Evolutionary conservation across 2,113 vertebrate genomes (phyloP), one percentile per base, ranked within the genome.

Genomic region (Chionodraco myersi): DNA sequence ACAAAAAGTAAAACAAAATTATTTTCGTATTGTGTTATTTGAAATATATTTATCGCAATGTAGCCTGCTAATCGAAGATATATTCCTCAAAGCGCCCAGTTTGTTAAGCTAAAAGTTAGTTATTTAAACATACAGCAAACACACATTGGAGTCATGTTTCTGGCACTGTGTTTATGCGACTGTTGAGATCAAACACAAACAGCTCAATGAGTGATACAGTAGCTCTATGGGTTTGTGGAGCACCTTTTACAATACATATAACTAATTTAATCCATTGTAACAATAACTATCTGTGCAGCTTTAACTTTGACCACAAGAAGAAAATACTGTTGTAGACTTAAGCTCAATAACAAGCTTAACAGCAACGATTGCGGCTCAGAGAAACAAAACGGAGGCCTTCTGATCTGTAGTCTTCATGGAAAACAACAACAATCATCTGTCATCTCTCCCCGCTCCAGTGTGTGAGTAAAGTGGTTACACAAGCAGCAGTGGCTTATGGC

Each of bases 401-500:
- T 74, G 47, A 75, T 62, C 36, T 51, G 5, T 18, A 47, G 59
- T 54, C 49, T 68, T 72, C 49, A 41, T 44, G 10, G 64, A 68
- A 45, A 56, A 10, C 21, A 10, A 76, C 67, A 77, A 62, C 70
- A 85, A 67, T 30, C n/a, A 61, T 51, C 1, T 66, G 63, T 75
- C 62, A 59, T 45, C 64, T 74, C 59, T 41, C 21, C 13, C 14
- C n/a, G 54, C 78, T 51, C 23, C 47, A 11, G 62, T 54, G 36
- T n/a, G 2, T 58, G 67, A 85, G 74, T 16, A 11, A 71, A 74
- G 1, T 30, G 56, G 78, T 88, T 83, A 45, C 69, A 72, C 77
- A 75, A 83, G 44, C 10, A 84, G 67, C 44, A 1, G 60, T 77
- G 87, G 86, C 76, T 80, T 45, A 54, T n/a, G 23, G 77, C 82